Evolutionary conservation across 2,113 vertebrate species (phyloP).

Genomic region (Triplophysa tibetana): DNA sequence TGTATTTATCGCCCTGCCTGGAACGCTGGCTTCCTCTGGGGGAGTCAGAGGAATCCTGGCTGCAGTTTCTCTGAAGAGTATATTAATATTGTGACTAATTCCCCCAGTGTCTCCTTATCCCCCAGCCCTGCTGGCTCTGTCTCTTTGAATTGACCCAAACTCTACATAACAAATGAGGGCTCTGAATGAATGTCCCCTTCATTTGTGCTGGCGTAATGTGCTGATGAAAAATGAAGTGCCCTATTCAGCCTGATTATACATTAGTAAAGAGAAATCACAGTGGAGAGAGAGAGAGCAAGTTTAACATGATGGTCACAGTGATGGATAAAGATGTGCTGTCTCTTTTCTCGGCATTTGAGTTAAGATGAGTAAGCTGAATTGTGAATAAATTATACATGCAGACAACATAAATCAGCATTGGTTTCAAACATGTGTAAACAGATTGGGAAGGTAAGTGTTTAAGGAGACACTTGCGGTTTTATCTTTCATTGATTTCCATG

Average conservation of each 20-base stretch:
- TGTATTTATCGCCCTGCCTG: conserved; percentile 14
- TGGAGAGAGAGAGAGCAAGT: conserved; percentile 21
- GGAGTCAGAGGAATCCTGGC: background rate
- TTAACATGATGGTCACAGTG: conserved; percentile 7
- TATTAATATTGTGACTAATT: conserved; percentile 62
- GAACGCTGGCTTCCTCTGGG: background rate
- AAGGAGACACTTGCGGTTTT: background rate
- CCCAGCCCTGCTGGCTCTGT: conserved; percentile 52
- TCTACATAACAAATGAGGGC: conserved; percentile 57
- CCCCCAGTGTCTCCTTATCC: conserved; percentile 54
- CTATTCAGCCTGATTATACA: conserved; percentile 66
- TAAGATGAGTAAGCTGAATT: background rate
- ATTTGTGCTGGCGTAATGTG: conserved; percentile 65
- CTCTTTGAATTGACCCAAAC: conserved; percentile 55
- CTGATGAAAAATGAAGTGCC: conserved; percentile 72
- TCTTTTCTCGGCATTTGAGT: background rate
- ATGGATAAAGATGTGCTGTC: background rate
- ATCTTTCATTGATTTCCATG: background rate
- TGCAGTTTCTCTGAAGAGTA: conserved; percentile 45
- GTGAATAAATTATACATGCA: background rate
- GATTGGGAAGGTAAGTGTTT: background rate
- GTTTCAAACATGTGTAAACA: background rate
- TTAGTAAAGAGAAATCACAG: conserved; percentile 58
- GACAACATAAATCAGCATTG: background rate
- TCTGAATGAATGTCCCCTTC: conserved; percentile 68